phyloP scores from a whole-genome alignment of 2,113 vertebrate genomes.

The Odocoileus hemionus region DNA sequence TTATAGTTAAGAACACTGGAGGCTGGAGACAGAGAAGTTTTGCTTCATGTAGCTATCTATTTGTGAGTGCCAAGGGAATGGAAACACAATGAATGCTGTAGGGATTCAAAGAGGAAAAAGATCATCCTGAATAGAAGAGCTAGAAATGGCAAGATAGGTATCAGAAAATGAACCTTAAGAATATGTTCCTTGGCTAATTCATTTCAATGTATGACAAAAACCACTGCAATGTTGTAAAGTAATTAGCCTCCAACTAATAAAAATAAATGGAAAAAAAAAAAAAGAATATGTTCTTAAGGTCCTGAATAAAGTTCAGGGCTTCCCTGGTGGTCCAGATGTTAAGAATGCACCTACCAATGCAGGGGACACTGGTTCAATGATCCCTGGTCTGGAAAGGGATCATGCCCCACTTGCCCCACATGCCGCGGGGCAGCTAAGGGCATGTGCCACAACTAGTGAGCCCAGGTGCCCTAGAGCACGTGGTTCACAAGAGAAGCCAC shows the following conservation, averaged over 20 bases:
- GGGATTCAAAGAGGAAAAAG: neutral
- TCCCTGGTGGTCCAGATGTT: neutral
- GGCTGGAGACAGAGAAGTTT: neutral
- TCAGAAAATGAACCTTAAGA: neutral
- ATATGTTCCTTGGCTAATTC: neutral
- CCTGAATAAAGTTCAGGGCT: neutral
- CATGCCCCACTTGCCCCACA: neutral
- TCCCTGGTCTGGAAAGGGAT: neutral
- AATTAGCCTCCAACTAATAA: too few species aligned
- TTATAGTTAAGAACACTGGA: neutral
- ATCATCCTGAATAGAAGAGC: neutral
- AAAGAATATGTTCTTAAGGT: neutral
- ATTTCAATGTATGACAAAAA: too few species aligned
- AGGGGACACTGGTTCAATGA: neutral
- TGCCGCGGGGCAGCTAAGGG: rapidly evolving
- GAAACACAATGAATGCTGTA: neutral
- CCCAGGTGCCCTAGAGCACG: neutral
- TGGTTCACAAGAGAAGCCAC: neutral
- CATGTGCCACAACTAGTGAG: neutral
- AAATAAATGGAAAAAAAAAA: too few species aligned
- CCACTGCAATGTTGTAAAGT: too few species aligned
- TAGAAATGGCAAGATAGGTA: neutral
- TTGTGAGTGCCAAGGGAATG: neutral
- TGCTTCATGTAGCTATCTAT: neutral
- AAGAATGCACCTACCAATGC: neutral